These are phyloP conservation scores for Hepsetus odoe DNA, from an alignment of 2,113 vertebrate species.

Conservation along the genomic window DNA sequence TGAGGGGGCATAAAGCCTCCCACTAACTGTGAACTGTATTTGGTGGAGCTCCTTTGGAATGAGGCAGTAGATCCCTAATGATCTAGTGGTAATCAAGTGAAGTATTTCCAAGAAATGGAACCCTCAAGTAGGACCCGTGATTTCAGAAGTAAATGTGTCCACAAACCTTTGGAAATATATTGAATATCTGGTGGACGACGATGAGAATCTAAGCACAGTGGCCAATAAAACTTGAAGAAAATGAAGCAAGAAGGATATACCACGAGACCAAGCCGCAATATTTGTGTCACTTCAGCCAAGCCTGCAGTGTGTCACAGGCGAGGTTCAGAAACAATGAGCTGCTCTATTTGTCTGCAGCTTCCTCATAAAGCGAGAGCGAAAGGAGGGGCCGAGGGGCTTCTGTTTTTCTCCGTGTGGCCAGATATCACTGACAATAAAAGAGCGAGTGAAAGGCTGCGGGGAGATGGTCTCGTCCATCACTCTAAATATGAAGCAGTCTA, in stretches of 20 bases:
- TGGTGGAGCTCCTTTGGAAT: too few species aligned
- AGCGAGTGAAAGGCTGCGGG: not conserved
- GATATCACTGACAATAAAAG: slow-evolving; percentile 8
- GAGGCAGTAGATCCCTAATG: too few species aligned
- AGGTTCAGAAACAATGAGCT: slow-evolving; percentile 1
- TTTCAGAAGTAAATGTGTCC: too few species aligned
- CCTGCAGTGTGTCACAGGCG: not conserved
- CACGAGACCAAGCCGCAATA: not conserved
- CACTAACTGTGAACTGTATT: too few species aligned
- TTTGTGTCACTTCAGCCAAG: not conserved
- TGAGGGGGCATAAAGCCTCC: too few species aligned
- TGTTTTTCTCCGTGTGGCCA: not conserved
- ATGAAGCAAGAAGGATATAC: not conserved
- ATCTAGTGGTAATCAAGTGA: too few species aligned
- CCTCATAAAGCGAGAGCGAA: not conserved
- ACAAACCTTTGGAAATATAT: too few species aligned
- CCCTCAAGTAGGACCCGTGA: too few species aligned
- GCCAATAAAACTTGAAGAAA: not conserved
- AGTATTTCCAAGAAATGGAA: too few species aligned
- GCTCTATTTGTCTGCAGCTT: slow-evolving; percentile 29
- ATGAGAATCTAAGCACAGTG: not conserved
- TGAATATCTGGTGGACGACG: too few species aligned
- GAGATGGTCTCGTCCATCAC: slow-evolving; percentile 8
- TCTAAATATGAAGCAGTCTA: slow-evolving; percentile 32
- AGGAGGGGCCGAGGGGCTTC: not conserved